These are phyloP conservation scores for Cephus rjabovi DNA, from an alignment of 2,888 invertebrate genomes.

Conservation along the genomic window DNA sequence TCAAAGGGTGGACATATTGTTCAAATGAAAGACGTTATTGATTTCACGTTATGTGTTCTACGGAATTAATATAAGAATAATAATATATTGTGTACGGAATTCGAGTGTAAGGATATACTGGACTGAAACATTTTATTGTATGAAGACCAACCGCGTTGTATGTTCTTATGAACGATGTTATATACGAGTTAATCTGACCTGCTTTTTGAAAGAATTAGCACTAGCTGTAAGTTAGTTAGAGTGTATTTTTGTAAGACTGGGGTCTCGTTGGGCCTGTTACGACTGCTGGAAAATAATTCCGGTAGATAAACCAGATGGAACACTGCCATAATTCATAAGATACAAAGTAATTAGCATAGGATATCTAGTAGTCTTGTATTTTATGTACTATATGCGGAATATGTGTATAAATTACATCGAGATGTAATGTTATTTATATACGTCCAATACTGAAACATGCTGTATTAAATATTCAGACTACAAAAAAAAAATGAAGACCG, in stretches of 20 bases:
- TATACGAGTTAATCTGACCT: not conserved
- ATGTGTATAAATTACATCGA: constrained; percentile 35
- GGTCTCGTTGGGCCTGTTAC: constrained; percentile 44
- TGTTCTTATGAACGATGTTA: not conserved
- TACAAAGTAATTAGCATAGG: not conserved
- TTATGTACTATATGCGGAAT: constrained; percentile 38
- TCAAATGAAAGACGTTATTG: not conserved
- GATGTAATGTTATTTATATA: constrained; percentile 39
- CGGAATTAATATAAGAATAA: not conserved
- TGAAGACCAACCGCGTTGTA: not conserved
- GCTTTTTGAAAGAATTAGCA: not conserved
- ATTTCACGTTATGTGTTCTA: not conserved
- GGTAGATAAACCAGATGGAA: constrained; percentile 48
- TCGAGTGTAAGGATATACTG: not conserved
- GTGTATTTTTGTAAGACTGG: constrained; percentile 51
- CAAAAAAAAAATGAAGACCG: constrained; percentile 6
- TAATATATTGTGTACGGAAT: not conserved
- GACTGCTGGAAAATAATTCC: constrained; percentile 36
- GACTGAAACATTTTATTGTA: not conserved
- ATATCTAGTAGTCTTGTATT: constrained; percentile 33
- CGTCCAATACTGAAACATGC: not conserved
- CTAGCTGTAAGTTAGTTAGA: constrained; percentile 12
- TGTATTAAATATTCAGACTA: constrained; percentile 4
- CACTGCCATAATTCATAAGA: constrained; percentile 54
- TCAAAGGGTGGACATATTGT: not conserved